Evolutionary conservation across 2,888 invertebrate species (phyloP).

Genomic region (Arctia plantaginis): DNA sequence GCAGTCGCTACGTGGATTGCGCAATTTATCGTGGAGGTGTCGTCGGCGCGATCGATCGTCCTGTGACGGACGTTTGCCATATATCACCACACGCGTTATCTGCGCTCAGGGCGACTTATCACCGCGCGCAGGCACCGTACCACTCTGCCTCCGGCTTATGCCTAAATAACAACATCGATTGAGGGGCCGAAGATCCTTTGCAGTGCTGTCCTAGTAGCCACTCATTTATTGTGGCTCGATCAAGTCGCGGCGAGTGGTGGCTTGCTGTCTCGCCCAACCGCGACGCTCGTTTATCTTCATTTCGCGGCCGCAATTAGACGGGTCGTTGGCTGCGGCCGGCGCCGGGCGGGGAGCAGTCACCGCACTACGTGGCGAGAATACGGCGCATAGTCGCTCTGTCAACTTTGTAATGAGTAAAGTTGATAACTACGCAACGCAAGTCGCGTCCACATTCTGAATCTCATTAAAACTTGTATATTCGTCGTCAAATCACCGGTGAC

Average conservation of each 20-base stretch:
- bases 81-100: conserved; percentile 84
- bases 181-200: conserved; percentile 48
- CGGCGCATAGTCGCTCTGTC: conserved; percentile 76
- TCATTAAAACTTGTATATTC: conserved; percentile 73
- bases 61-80: conserved; percentile 80
- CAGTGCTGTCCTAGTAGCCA: conserved; percentile 56
- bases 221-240: conserved; percentile 74
- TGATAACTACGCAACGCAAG: conserved; percentile 81
- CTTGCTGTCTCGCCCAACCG: conserved; percentile 86
- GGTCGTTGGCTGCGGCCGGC: conserved; percentile 87
- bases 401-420: conserved; percentile 87
- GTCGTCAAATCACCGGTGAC: conserved; percentile 41
- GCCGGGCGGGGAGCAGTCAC: conserved; percentile 65
- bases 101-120: conserved; percentile 84
- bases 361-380: conserved; percentile 82
- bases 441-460: conserved; percentile 77
- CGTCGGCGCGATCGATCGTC: conserved; percentile 82
- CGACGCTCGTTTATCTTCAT: conserved; percentile 90
- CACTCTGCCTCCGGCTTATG: conserved; percentile 52
- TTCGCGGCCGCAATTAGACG: conserved; percentile 90
- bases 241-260: conserved; percentile 68
- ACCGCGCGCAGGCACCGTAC: conserved; percentile 56
- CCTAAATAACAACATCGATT: conserved; percentile 73
- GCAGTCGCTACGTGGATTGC: conserved; percentile 85
- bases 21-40: conserved; percentile 86